Evolutionary conservation across 2,888 invertebrate genomes (phyloP).

Genomic region (Leucophenga montana): DNA sequence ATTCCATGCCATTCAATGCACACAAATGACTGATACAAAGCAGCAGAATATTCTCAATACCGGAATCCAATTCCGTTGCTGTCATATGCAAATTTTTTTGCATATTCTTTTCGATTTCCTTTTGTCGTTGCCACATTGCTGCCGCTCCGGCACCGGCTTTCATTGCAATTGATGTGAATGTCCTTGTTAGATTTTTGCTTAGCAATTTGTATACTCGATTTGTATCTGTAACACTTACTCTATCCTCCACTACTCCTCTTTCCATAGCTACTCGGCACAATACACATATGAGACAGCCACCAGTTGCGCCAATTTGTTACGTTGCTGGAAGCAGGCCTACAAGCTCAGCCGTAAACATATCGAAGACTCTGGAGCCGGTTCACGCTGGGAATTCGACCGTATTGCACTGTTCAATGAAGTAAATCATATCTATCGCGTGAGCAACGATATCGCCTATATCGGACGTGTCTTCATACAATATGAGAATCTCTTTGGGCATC

Average conservation of each 20-base stretch:
- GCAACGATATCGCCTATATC: constrained; percentile 84
- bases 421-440: constrained; percentile 88
- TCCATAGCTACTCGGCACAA: constrained; percentile 61
- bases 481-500: constrained; percentile 90
- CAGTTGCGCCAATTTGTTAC: constrained; percentile 70
- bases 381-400: constrained; percentile 94
- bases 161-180: no score
- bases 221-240: constrained; percentile 7
- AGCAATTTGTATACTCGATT: neutral
- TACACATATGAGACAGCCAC: constrained; percentile 68
- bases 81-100: constrained; percentile 33
- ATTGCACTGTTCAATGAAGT: constrained; percentile 86
- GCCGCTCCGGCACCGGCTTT: no score
- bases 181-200: constrained; percentile 14
- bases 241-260: neutral
- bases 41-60: neutral
- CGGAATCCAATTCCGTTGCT: constrained; percentile 25
- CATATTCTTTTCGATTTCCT: constrained; percentile 24
- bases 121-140: constrained; percentile 3
- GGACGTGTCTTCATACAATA: constrained; percentile 88
- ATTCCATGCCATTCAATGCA: neutral
- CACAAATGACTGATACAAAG: constrained; percentile 16
- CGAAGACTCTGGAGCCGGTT: constrained; percentile 87
- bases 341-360: constrained; percentile 86
- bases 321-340: constrained; percentile 78